Conservation (phyloP, 2,797 vertebrate genomes). For the Tarsius wallacei region DNA sequence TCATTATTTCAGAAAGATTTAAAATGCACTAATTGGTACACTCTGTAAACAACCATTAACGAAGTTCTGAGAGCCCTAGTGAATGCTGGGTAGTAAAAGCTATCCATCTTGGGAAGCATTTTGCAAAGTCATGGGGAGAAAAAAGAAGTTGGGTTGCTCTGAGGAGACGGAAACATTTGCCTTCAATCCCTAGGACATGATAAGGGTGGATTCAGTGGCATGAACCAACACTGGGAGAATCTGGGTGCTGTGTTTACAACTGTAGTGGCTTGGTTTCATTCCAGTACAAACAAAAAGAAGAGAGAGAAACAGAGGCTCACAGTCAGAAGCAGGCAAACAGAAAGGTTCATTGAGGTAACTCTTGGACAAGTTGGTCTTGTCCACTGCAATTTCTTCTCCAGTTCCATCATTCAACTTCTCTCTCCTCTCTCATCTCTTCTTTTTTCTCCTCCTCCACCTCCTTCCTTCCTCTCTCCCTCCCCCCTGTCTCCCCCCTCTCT, state of each 20-base stretch:
- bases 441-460: not conserved
- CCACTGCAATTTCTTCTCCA: not conserved
- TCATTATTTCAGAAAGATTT: constrained; percentile 74
- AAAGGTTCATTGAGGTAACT: constrained; percentile 28
- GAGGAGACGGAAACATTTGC: not conserved
- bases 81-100: not conserved
- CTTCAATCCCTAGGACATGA: not conserved
- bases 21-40: constrained; percentile 64
- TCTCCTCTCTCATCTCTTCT: not conserved
- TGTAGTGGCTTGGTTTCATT: not conserved
- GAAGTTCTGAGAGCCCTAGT: not conserved
- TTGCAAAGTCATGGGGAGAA: constrained; percentile 26
- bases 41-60: constrained; percentile 52
- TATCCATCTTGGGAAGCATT: not conserved
- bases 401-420: not conserved
- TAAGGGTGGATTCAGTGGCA: not conserved
- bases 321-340: not conserved
- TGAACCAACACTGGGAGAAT: not conserved
- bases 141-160: not conserved
- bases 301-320: not conserved
- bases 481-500: not conserved
- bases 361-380: not conserved
- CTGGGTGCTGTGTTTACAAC: not conserved
- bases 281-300: not conserved
- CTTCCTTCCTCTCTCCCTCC: not conserved